A percentile compares a stretch with the other conserved stretches of the same genome.
Evolutionary conservation across 2,797 vertebrate species (phyloP).

Genomic region (Loriculus beryllinus): DNA sequence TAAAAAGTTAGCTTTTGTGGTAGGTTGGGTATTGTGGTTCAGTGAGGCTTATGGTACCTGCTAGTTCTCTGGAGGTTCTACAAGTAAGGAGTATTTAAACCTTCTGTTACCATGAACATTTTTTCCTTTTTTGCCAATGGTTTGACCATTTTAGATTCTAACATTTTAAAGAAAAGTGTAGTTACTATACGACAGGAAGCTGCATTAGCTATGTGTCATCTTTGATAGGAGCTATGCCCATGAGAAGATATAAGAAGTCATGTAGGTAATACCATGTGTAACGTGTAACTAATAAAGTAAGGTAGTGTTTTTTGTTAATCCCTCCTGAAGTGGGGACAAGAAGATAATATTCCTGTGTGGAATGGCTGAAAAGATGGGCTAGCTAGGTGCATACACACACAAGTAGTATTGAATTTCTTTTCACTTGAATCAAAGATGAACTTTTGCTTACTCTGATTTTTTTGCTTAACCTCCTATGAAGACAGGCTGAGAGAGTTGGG

Average conservation of each 20-base stretch:
- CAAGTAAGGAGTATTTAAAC: background rate
- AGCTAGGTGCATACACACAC: background rate
- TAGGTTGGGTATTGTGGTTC: background rate
- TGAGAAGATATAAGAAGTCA: background rate
- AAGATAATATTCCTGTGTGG: background rate
- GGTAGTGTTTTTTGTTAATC: background rate
- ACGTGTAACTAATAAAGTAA: background rate
- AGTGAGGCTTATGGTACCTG: background rate
- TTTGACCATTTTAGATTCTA: background rate
- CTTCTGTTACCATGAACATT: background rate
- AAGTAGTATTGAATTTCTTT: background rate
- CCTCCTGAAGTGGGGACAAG: rapidly evolving
- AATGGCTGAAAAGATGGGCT: background rate
- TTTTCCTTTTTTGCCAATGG: background rate
- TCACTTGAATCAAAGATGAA: background rate
- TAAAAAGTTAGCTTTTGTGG: background rate
- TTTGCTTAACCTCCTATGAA: background rate
- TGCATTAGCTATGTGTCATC: background rate
- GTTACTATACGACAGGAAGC: background rate
- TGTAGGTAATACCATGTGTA: background rate
- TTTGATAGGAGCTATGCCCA: background rate
- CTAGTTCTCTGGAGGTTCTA: background rate
- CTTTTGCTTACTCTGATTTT: background rate
- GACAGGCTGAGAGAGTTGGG: background rate
- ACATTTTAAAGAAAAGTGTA: background rate